Percentiles rank a stretch among this genome's conserved stretches.
Conservation (phyloP, 1,140 invertebrate species). For the Delia radicum region DNA sequence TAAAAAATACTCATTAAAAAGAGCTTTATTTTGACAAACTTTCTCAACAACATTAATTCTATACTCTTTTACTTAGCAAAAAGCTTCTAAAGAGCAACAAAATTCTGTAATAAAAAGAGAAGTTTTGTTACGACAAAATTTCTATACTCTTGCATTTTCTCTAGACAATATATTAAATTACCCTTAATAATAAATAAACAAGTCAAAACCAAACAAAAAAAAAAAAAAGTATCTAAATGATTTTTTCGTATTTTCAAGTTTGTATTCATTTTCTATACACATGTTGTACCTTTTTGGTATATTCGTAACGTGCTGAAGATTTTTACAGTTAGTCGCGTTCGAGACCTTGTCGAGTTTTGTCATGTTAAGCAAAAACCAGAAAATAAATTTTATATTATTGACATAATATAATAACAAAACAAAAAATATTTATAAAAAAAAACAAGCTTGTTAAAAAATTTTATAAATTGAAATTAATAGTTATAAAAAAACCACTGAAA, state of each 20-base stretch:
- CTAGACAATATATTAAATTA: background rate
- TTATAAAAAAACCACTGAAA: background rate
- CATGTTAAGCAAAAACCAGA: slow-evolving; percentile 35
- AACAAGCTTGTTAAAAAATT: slow-evolving; percentile 11
- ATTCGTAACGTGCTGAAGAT: slow-evolving; percentile 53
- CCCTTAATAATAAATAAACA: background rate
- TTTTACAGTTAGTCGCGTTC: slow-evolving; percentile 57
- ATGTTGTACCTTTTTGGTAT: slow-evolving; percentile 38
- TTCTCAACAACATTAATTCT: no score
- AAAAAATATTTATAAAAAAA: slow-evolving; percentile 12
- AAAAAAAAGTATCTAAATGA: no score
- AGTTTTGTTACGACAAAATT: no score
- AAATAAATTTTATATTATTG: background rate
- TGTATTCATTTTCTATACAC: background rate
- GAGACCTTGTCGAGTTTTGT: slow-evolving; percentile 57
- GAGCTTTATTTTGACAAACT: no score
- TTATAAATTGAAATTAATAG: background rate
- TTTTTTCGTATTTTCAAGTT: background rate
- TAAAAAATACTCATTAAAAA: no score
- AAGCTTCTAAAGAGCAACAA: no score
- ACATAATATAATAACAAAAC: background rate
- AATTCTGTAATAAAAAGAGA: no score
- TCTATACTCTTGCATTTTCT: background rate
- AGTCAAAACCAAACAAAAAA: no score
- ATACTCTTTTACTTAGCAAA: no score